Base-by-base conservation (phyloP, 2,797 vertebrate genomes). In the Carapus acus region DNA sequence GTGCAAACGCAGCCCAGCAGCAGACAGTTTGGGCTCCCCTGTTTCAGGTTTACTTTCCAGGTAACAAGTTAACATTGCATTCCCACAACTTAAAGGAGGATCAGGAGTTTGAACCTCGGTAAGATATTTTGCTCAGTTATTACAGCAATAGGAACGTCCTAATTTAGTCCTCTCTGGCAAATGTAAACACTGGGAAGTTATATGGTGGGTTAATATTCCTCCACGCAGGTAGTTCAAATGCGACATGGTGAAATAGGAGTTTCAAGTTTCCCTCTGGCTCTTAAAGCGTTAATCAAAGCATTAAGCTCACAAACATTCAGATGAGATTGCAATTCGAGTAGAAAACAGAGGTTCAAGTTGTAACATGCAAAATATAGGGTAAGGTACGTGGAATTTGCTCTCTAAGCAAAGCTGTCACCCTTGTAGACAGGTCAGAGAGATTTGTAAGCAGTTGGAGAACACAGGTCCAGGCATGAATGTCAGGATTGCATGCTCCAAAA, bases 21-120 rank as follows among this genome's bases (percentile, higher is more conserved):
- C 36, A 34, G 20, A 18, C 24, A 36, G 13, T 22, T 20, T 2
- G 7, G 5, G 23, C 34, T 39, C 24, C 20, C 54, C 14, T 43
- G 40, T 44, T 54, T 45, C 39, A 24, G 38, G 24, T 33, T 24
- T 9, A 21, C 4, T 6, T 46, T 33, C 12, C 27, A 31, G 39
- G 2, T 15, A 23, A 3, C 1, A 2, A 41, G 49, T 48, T 6
- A 38, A 53, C 8, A 64, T 41, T 14, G 12, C 7, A n/a, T 27
- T 17, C 21, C 17, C 13, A n/a, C 18, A 0, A 52, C 6, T 27
- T 12, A 9, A 50, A 58, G 24, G 23, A 49, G 48, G 37, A 46
- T 47, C 45, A 37, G 39, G 36, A 52, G 16, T 57, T 49, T 27
- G 17, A 66, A 14, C 33, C 22, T 49, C 69, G 79, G 80, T 82